Conservation (phyloP, 2,797 vertebrate genomes). For the Acrossocheilus wenchowensis region DNA sequence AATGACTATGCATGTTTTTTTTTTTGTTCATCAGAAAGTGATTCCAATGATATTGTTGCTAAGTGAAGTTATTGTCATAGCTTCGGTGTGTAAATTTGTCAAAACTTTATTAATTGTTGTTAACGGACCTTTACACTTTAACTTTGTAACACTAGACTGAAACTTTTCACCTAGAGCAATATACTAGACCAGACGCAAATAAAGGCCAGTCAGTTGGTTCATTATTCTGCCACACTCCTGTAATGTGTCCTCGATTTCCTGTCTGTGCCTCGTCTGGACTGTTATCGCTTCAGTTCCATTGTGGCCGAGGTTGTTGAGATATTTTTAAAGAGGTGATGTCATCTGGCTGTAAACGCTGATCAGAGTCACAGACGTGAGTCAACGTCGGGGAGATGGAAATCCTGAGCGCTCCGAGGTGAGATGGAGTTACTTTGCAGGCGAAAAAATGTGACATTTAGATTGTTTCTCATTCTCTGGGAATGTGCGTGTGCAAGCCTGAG, state of each 20-base stretch:
- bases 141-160: not conserved
- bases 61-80: not conserved
- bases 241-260: conserved; percentile 44
- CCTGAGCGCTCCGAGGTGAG: conserved; percentile 54
- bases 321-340: conserved; percentile 64
- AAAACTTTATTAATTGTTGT: not conserved
- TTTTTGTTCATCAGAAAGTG: not conserved
- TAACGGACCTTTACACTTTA: not conserved
- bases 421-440: conserved; percentile 28
- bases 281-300: conserved; percentile 32
- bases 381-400: conserved; percentile 54
- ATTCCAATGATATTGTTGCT: not conserved
- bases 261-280: conserved; percentile 40
- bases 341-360: conserved; percentile 59
- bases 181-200: conserved; percentile 13
- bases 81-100: not conserved
- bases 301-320: conserved; percentile 42
- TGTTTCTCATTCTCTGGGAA: conserved; percentile 39
- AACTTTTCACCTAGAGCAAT: not conserved
- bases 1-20: not conserved
- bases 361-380: conserved; percentile 62
- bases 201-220: conserved; percentile 16
- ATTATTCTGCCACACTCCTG: conserved; percentile 29
- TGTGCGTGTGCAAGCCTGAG: conserved; percentile 39
- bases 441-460: conserved; percentile 24